Evolutionary conservation across 2,113 vertebrate genomes (phyloP).

Genomic region (Prunella fulvescens): DNA sequence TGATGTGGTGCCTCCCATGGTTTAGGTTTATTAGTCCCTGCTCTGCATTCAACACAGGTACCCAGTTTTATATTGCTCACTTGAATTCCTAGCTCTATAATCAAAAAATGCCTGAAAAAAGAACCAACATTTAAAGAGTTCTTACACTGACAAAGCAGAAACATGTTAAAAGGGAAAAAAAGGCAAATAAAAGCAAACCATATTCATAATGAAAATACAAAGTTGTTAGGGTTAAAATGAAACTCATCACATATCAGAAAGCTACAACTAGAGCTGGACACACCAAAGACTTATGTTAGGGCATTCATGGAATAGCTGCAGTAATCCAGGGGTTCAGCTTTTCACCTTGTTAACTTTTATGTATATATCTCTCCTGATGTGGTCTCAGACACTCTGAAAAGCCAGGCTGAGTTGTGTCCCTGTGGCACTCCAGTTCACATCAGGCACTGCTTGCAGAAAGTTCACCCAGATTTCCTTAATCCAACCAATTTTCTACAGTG

Average conservation of each 20-base stretch:
- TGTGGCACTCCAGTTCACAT: not conserved
- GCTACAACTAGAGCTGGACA: not conserved
- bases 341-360: constrained; percentile 38
- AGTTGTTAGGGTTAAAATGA: not conserved
- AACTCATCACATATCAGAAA: not conserved
- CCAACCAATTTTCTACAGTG: not conserved
- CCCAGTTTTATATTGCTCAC: not conserved
- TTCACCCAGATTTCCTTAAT: not conserved
- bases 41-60: not conserved
- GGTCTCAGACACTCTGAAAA: not conserved
- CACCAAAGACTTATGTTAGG: not conserved
- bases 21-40: not conserved
- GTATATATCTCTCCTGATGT: not conserved
- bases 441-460: not conserved
- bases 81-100: not conserved
- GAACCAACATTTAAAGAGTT: not conserved
- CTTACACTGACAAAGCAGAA: not conserved
- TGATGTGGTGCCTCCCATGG: not conserved
- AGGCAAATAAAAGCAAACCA: not conserved
- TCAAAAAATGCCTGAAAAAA: not conserved
- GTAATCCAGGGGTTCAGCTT: constrained; percentile 26
- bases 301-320: not conserved
- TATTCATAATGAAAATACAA: not conserved
- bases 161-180: not conserved
- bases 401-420: not conserved